These are phyloP conservation scores for Aleiodes leptofemur DNA, from an alignment of 2,888 invertebrate species.

Conservation along the genomic window DNA sequence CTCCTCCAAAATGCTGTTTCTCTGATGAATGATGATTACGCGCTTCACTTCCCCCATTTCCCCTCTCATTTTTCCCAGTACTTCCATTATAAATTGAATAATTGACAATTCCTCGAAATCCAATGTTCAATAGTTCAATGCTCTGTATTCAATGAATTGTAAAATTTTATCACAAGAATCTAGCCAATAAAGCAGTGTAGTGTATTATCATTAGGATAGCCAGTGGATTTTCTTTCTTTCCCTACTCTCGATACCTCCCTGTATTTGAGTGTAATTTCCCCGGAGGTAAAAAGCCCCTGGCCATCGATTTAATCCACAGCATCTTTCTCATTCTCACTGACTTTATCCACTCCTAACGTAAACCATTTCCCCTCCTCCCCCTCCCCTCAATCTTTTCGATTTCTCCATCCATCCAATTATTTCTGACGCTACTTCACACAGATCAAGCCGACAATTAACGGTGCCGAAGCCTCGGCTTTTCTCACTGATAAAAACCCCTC, in stretches of 20 bases:
- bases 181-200: no score
- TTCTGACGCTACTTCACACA: constrained; percentile 62
- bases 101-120: constrained; percentile 10
- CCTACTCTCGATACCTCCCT: constrained; percentile 20
- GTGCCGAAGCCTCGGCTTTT: constrained; percentile 52
- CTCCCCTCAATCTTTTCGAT: constrained; percentile 49
- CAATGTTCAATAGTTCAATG: background rate
- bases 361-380: no score
- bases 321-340: constrained; percentile 29
- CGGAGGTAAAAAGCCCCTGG: constrained; percentile 44
- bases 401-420: constrained; percentile 67
- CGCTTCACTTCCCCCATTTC: no score
- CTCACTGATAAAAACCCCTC: constrained; percentile 50
- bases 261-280: constrained; percentile 55
- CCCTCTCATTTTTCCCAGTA: no score
- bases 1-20: no score
- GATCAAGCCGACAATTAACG: constrained; percentile 64
- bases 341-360: constrained; percentile 48
- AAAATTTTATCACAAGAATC: no score
- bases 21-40: no score
- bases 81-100: constrained; percentile 5
- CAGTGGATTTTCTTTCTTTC: background rate
- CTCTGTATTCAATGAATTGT: background rate
- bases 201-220: background rate
- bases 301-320: constrained; percentile 53